Evolutionary conservation across 2,797 vertebrate species (phyloP), one percentile per base, ranked within the genome.

Genomic region (Paramormyrops hopkinsi): DNA sequence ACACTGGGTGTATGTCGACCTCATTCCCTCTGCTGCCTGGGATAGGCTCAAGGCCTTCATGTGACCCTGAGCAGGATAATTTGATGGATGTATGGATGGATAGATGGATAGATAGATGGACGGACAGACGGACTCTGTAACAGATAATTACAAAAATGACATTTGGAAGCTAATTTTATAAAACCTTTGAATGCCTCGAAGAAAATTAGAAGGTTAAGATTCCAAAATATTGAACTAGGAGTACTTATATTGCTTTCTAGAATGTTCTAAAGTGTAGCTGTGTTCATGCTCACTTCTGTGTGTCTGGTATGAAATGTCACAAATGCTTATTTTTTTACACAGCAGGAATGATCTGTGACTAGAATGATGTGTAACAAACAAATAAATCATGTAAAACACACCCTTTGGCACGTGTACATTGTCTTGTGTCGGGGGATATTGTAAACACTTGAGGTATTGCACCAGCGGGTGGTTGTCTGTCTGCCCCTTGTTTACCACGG

Each of bases 311-410:
- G 33, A 79, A 79, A 79, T 79, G 17, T 79, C 37, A 41, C 73
- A 79, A 76, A 76, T 44, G 73, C 17, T 79, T 73, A 14, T 73
- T 73, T 79, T 79, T n/a, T 79, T 79, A 44, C 73, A 79, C 33
- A 37, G 37, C 73, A 79, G 73, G 73, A 8, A 79, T 44, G 11
- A 79, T 79, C 73, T 79, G 5, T n/a, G 37, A n/a, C 73, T 44
- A 44, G 73, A 79, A 79, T 44, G 73, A 79, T 79, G 37, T 79
- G 73, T 44, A 79, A 41, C 73, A 79, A 79, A 79, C 73, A 79
- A 79, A 79, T 44, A 79, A 44, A 79, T 44, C 11, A 8, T 79
- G 14, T 41, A 2, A 79, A n/a, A n/a, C 37, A 41, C 73, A 44
- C 17, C 17, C 73, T 79, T 79, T 44, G 73, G 33, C 33, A 79